Evolutionary conservation across 2,113 vertebrate genomes (phyloP), one percentile per base, ranked within the genome.

Genomic region (Erythrocercus mccallii): DNA sequence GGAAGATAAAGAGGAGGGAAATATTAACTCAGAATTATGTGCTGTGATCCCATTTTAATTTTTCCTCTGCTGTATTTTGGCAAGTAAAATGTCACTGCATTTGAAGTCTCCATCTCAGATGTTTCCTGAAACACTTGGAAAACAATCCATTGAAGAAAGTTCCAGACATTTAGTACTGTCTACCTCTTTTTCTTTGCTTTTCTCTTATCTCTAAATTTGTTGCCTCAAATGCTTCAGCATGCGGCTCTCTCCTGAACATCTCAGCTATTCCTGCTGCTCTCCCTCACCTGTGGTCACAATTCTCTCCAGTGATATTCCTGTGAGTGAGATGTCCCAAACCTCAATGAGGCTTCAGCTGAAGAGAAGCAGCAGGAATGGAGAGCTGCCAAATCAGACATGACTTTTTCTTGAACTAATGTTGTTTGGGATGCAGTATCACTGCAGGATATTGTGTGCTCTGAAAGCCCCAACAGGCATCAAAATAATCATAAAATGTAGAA

Each of bases 401-500:
- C 2, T 47, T 24, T 44, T 44, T 53, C n/a, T 58, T 53, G 47
- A 81, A 31, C 14, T 71, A 18, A 11, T 42, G 22, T 60, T 9
- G 4, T 81, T 58, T 60, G 25, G 35, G 30, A 38, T 33, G 11
- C 45, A 47, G 45, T 47, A 47, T 65, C 12, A 35, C 45, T 82
- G 25, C 2, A 3, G 40, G 22, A 31, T 27, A 6, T 4, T 17
- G 3, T 9, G 25, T 13, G 11, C 2, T 5, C 31, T 65, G 27
- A 90, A 60, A 81, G 8, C 2, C 10, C 44, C 10, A 51, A 44
- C 9, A 79, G 21, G 3, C 40, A 85, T 30, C 12, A 84, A 88
- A 81, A 66, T 35, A 44, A 50, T 45, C 6, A 11, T 8, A 80
- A 65, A 69, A 53, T 5, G 1, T 42, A 2, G 9, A 58, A 62